A percentile compares a stretch with the other conserved stretches of the same genome.
These are phyloP conservation scores for Theropithecus gelada DNA, from an alignment of 2,113 vertebrate genomes.

Conservation along the genomic window DNA sequence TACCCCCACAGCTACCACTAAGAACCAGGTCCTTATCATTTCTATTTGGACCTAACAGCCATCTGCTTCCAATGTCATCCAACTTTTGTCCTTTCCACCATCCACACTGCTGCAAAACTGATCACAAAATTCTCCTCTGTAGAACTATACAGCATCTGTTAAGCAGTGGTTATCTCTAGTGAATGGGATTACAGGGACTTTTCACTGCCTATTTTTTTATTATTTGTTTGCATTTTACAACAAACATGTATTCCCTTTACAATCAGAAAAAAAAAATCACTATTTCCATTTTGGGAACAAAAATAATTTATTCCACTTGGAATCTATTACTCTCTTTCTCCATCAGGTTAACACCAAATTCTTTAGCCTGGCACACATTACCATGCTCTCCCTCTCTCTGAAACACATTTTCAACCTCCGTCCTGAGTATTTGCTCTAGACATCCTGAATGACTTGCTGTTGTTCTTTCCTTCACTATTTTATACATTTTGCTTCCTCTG, in stretches of 20 bases:
- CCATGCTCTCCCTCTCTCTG: background rate
- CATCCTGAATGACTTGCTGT: background rate
- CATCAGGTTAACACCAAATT: conserved; percentile 41
- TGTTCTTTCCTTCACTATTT: conserved; percentile 5
- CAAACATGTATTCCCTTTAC: conserved; percentile 1
- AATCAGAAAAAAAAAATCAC: background rate
- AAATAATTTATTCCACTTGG: background rate
- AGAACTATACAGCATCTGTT: background rate
- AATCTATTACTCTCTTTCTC: background rate
- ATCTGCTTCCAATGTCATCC: background rate
- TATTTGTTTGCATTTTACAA: background rate
- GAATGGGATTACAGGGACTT: background rate
- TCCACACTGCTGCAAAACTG: background rate
- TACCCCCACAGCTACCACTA: background rate
- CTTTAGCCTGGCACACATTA: background rate
- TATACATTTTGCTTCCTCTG: background rate
- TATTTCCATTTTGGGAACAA: background rate
- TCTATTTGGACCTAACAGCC: background rate
- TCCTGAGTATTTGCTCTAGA: background rate
- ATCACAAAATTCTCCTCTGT: background rate
- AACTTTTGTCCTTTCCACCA: background rate
- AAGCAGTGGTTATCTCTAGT: background rate
- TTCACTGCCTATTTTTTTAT: background rate
- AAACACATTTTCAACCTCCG: background rate
- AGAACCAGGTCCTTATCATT: background rate